Percentiles rank a stretch among this genome's conserved stretches.
phyloP scores from a whole-genome alignment of 92 coral and sea anemone species.

The Epizoanthus fatuus region DNA sequence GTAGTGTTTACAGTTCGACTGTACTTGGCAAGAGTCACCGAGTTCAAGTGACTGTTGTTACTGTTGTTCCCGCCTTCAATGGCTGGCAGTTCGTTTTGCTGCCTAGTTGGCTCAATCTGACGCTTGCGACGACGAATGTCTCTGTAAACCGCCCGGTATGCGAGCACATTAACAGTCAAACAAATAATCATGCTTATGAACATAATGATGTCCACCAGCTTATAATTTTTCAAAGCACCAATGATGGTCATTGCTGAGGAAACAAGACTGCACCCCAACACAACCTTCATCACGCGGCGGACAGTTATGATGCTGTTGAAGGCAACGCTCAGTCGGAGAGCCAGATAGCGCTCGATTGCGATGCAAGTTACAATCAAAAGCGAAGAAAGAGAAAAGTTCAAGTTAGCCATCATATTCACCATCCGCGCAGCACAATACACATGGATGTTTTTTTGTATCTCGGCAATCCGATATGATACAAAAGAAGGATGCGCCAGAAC shows the following conservation, averaged over 20 bases:
- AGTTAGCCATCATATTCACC: background rate
- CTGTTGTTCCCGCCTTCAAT: background rate
- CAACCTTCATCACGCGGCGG: no score
- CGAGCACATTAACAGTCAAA: background rate
- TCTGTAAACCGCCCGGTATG: background rate
- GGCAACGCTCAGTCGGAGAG: no score
- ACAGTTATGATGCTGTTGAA: no score
- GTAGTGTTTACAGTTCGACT: no score
- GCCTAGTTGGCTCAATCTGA: background rate
- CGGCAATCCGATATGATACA: constrained; percentile 14
- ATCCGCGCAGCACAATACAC: background rate
- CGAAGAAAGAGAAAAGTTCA: constrained; percentile 3
- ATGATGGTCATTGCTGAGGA: background rate
- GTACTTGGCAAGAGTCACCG: background rate
- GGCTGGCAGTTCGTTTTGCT: background rate
- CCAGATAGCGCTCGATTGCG: no score
- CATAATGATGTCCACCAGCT: no score
- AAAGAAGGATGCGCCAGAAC: constrained; percentile 33
- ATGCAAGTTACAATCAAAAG: no score
- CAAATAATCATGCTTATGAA: background rate
- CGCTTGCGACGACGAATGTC: background rate
- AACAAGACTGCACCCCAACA: no score
- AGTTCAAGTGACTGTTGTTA: background rate
- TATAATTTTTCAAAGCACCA: background rate
- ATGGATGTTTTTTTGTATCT: constrained; percentile 17